Evolutionary conservation across 2,797 vertebrate species (phyloP).

Genomic region (Gallinago stenura): DNA sequence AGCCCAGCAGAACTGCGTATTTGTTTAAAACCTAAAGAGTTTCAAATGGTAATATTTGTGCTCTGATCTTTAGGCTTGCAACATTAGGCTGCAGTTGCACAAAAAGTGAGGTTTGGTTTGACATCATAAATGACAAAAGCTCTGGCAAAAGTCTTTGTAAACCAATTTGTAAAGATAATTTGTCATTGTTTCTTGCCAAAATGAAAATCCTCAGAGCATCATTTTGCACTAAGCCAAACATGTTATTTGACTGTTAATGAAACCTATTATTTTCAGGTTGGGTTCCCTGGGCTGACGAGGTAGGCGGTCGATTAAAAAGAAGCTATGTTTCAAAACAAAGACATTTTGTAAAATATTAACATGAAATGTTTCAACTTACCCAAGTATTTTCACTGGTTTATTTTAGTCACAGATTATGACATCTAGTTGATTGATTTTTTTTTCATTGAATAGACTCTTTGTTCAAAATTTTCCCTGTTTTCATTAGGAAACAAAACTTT

Average conservation of each 20-base stretch:
- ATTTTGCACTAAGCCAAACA: neutral
- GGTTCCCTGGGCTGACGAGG: neutral
- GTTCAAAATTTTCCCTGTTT: neutral
- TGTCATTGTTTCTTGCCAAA: neutral
- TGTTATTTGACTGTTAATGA: neutral
- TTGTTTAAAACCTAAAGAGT: neutral
- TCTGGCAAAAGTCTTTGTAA: neutral
- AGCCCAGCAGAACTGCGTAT: neutral
- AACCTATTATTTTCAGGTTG: neutral
- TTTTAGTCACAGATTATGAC: neutral
- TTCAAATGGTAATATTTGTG: neutral
- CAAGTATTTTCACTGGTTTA: neutral
- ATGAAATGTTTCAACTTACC: slow-evolving; percentile 57
- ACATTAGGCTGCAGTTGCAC: neutral
- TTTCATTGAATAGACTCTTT: neutral
- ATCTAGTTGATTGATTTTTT: neutral
- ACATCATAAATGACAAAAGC: neutral
- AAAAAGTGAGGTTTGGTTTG: neutral
- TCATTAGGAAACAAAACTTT: neutral
- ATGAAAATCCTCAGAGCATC: neutral
- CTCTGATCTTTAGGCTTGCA: neutral
- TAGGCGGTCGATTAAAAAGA: neutral
- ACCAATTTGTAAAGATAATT: neutral
- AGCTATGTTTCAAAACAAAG: slow-evolving; percentile 14
- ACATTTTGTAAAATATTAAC: neutral